Evolutionary conservation across 2,888 invertebrate genomes (phyloP), one percentile per base, ranked within the genome.

Genomic region (Orchesella flavescens): DNA sequence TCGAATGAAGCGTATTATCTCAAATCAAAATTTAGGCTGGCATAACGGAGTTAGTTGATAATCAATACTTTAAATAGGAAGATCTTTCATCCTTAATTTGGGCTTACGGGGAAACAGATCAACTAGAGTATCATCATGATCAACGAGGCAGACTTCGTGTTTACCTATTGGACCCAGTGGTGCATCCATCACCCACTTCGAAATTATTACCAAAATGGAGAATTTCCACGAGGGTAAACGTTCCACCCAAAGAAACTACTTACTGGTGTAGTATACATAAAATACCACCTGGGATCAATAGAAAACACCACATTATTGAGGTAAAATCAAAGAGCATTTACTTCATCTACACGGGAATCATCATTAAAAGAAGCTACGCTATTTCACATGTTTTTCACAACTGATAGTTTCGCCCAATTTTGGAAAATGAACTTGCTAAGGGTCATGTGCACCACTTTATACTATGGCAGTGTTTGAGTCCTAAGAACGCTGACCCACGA

Each of bases 371-470:
- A 63, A 57, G 61, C 21, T 34, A 53, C 43, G 9, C 10, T 12
- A 34, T 53, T 57, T 44, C 23, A 69, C 49, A 21, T 15, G 59
- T 61, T 23, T 9, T 57, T 49, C n/a, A 10, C 13, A 57, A 34
- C n/a, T 59, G 34, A 19, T 21, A 85, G 82, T 74, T 82, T 46
- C 21, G 68, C 24, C 43, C 79, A 1, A 17, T 66, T 12, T 17
- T 83, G 19, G 79, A 85, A 17, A 66, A 78, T 0, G 44, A 57
- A 5, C 24, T 75, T 12, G 84, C 86, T 5, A 49, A 59, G 10
- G 21, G 21, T 7, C 84, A 86, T 46, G 72, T 77, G 1, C 86
- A 86, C 59, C 86, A 86, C 19, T 78, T 78, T 46, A 49, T 78
- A 0, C 13, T 86, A 1, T 83, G 69, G 59, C 59, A 34, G 9